phyloP scores from a whole-genome alignment of 2,888 invertebrate species.

The Glyphotaelius pellucidus region DNA sequence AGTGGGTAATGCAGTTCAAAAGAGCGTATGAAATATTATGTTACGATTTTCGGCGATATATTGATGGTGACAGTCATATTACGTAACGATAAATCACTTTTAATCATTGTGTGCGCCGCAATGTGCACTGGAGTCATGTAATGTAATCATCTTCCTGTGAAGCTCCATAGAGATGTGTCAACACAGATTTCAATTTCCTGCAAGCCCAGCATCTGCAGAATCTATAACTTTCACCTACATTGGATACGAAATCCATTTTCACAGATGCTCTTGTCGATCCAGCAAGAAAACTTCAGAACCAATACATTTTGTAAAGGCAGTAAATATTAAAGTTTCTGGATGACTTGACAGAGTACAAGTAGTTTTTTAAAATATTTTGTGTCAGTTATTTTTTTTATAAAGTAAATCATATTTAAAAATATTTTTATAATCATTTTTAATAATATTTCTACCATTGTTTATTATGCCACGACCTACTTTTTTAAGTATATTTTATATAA shows the following conservation, averaged over 20 bases:
- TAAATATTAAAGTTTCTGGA: neutral
- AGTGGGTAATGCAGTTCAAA: neutral
- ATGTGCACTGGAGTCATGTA: neutral
- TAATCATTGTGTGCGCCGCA: neutral
- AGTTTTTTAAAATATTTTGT: neutral
- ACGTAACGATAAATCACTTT: neutral
- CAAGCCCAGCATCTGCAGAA: neutral
- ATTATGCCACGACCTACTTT: too few species aligned
- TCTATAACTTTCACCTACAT: neutral
- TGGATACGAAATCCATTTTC: neutral
- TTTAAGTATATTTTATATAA: too few species aligned
- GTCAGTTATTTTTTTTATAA: neutral
- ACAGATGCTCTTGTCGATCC: neutral
- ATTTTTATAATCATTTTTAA: too few species aligned
- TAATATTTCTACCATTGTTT: too few species aligned
- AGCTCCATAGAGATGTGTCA: conserved; percentile 12
- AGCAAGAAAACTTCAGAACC: neutral
- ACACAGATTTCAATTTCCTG: conserved; percentile 19
- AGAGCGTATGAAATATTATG: neutral
- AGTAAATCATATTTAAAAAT: too few species aligned
- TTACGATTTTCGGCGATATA: neutral
- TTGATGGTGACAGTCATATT: neutral
- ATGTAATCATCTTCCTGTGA: conserved; percentile 23
- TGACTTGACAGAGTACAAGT: neutral
- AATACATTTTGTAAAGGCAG: neutral